Percentiles rank a stretch among this genome's conserved stretches.
phyloP scores from a whole-genome alignment of 1,140 invertebrate species.

The Tetramorium parvispinum region DNA sequence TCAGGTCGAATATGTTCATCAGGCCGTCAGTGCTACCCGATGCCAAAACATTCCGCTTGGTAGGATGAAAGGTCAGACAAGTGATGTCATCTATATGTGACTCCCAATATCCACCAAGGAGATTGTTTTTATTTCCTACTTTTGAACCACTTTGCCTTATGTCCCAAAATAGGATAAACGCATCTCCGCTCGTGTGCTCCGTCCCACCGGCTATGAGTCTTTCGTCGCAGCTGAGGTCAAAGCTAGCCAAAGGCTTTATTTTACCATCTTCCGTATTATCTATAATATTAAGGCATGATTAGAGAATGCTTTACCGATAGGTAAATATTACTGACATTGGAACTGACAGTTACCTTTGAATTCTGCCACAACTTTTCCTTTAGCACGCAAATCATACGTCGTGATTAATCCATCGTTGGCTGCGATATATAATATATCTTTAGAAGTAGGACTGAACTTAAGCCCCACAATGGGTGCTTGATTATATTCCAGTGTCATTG shows the following conservation, averaged over 20 bases:
- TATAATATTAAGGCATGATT: slow-evolving; percentile 64
- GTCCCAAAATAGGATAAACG: slow-evolving; percentile 95
- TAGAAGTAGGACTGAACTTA: slow-evolving; percentile 87
- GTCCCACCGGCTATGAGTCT: slow-evolving; percentile 92
- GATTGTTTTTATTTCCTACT: slow-evolving; percentile 83
- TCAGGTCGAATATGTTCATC: slow-evolving; percentile 94
- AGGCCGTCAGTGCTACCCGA: slow-evolving; percentile 94
- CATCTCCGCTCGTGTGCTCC: slow-evolving; percentile 89
- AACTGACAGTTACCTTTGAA: slow-evolving; percentile 86
- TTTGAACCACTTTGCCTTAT: slow-evolving; percentile 85
- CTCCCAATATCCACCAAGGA: slow-evolving; percentile 94
- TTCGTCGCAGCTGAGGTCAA: slow-evolving; percentile 92
- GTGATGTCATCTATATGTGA: slow-evolving; percentile 95
- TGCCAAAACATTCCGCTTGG: slow-evolving; percentile 89
- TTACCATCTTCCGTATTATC: slow-evolving; percentile 84
- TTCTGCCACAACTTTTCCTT: slow-evolving; percentile 85
- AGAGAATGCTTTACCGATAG: slow-evolving; percentile 1
- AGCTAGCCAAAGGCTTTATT: slow-evolving; percentile 88
- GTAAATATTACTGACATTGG: slow-evolving; percentile 57
- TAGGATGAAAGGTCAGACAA: slow-evolving; percentile 91
- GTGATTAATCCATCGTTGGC: slow-evolving; percentile 88
- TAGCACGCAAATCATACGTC: slow-evolving; percentile 88
- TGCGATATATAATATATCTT: slow-evolving; percentile 88
- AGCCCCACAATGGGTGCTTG: slow-evolving; percentile 86
- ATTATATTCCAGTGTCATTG: slow-evolving; percentile 82